These are phyloP conservation scores for Drosophila cardini DNA, from an alignment of 1,140 invertebrate species.

Conservation along the genomic window DNA sequence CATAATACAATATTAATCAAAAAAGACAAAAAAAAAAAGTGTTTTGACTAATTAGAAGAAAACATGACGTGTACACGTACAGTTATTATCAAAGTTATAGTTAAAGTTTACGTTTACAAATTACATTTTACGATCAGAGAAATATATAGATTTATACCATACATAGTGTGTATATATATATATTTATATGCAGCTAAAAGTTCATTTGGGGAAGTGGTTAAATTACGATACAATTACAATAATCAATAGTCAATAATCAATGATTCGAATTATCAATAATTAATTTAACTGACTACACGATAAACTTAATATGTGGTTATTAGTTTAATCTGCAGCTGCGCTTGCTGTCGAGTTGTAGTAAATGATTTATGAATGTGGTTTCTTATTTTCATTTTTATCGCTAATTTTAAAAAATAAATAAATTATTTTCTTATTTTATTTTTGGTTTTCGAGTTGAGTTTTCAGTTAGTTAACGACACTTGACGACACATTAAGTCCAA, in stretches of 20 bases:
- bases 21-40: conserved; percentile 55
- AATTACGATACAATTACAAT: conserved; percentile 61
- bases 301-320: conserved; percentile 49
- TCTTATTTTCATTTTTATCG: conserved; percentile 16
- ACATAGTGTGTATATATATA: conserved; percentile 37
- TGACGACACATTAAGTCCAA: conserved; percentile 53
- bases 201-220: conserved; percentile 40
- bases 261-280: conserved; percentile 11
- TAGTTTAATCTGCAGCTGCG: conserved; percentile 25
- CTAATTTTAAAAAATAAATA: not conserved
- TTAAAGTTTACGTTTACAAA: conserved; percentile 31
- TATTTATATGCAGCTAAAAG: conserved; percentile 57
- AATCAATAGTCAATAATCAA: conserved; percentile 31
- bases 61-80: conserved; percentile 57
- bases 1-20: conserved; percentile 79
- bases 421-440: conserved; percentile 13
- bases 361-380: conserved; percentile 23
- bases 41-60: conserved; percentile 32
- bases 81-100: conserved; percentile 43
- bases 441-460: conserved; percentile 6
- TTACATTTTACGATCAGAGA: conserved; percentile 38
- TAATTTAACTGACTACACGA: conserved; percentile 39
- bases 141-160: conserved; percentile 6
- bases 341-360: conserved; percentile 69
- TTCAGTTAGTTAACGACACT: conserved; percentile 50